Evolutionary conservation across 2,113 vertebrate genomes (phyloP).

Genomic region (Cheirogaleus medius): DNA sequence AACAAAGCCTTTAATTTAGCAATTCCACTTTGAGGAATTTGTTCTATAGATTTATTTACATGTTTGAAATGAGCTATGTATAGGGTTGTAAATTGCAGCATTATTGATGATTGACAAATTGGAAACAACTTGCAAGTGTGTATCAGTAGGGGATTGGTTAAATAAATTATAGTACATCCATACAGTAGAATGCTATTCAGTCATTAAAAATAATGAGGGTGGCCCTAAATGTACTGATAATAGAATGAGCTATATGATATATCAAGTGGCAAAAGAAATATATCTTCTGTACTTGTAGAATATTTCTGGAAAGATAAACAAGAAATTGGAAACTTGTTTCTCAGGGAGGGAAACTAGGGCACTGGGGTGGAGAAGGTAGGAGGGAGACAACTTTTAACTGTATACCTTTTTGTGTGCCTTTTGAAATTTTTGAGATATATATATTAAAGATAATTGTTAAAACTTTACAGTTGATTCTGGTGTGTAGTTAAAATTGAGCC

Average conservation of each 20-base stretch:
- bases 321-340: slow-evolving; percentile 37
- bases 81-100: neutral
- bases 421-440: neutral
- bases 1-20: neutral
- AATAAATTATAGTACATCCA: neutral
- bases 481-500: neutral
- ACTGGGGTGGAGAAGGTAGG: neutral
- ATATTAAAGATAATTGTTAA: neutral
- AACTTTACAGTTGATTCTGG: neutral
- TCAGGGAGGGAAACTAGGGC: neutral
- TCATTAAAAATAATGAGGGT: slow-evolving; percentile 21
- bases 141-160: neutral
- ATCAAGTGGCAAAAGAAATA: neutral
- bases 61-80: neutral
- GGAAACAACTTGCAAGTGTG: neutral
- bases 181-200: neutral
- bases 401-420: neutral
- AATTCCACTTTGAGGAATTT: neutral
- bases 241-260: neutral
- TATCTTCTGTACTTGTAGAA: neutral
- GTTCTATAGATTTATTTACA: neutral
- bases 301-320: slow-evolving; percentile 22
- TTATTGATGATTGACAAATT: neutral
- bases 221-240: neutral
- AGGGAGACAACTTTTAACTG: neutral